phyloP scores from a whole-genome alignment of 1,140 invertebrate species.

The Diprion similis region DNA sequence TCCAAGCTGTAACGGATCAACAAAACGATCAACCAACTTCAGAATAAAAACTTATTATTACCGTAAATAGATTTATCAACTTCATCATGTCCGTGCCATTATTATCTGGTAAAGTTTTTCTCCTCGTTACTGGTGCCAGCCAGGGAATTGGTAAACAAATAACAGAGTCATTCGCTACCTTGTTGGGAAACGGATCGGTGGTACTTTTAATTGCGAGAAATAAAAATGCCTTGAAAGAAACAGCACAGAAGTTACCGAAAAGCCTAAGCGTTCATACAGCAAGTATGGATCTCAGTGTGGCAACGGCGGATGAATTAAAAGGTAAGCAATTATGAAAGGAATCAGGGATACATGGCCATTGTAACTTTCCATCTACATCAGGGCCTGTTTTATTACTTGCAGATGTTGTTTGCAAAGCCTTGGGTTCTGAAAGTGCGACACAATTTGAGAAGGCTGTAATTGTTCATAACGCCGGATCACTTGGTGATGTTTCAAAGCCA shows the following conservation, averaged over 20 bases:
- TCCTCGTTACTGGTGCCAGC: constrained; percentile 85
- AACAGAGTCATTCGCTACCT: constrained; percentile 71
- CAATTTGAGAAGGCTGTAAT: constrained; percentile 76
- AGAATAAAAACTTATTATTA: not conserved
- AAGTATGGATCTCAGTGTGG: constrained; percentile 67
- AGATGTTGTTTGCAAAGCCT: constrained; percentile 58
- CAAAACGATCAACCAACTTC: constrained; percentile 31
- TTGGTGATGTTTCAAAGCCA: constrained; percentile 76
- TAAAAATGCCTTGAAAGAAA: constrained; percentile 68
- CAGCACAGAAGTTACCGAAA: constrained; percentile 58
- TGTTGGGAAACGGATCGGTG: constrained; percentile 69
- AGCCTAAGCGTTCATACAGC: constrained; percentile 61
- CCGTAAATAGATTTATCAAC: not conserved
- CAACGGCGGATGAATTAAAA: constrained; percentile 58
- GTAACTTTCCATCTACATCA: not conserved
- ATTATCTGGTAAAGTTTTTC: constrained; percentile 62
- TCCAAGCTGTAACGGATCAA: constrained; percentile 44
- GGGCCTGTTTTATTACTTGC: constrained; percentile 18
- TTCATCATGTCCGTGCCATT: constrained; percentile 35
- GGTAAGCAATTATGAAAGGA: constrained; percentile 34
- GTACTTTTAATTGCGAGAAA: constrained; percentile 82
- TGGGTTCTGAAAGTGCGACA: constrained; percentile 48
- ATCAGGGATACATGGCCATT: not conserved
- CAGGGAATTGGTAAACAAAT: constrained; percentile 85
- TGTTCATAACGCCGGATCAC: constrained; percentile 89